These are phyloP conservation scores for Andrena marginata DNA, from an alignment of 2,888 invertebrate genomes.

Conservation along the genomic window DNA sequence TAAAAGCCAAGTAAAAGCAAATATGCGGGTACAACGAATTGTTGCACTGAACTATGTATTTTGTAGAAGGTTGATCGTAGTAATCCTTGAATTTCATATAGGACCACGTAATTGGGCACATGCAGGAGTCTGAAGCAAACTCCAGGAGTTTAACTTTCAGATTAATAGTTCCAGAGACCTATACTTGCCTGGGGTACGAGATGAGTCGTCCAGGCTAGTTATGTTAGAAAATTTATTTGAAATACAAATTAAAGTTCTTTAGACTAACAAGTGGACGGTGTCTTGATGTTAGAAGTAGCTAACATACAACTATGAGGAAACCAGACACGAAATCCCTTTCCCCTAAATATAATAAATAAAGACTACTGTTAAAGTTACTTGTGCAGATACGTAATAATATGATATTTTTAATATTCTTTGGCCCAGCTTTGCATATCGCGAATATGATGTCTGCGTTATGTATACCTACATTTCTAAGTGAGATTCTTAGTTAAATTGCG, in stretches of 20 bases:
- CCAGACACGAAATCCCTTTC: too few species aligned
- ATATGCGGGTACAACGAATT: neutral
- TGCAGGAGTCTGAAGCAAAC: constrained; percentile 40
- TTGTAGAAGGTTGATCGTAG: constrained; percentile 7
- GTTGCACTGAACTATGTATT: constrained; percentile 14
- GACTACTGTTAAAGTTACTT: too few species aligned
- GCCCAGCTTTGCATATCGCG: too few species aligned
- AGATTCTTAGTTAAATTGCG: neutral
- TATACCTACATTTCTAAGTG: neutral
- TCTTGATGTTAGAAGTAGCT: neutral
- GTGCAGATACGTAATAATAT: too few species aligned
- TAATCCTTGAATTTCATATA: constrained; percentile 36
- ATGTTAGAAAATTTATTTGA: constrained; percentile 18
- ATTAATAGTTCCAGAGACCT: constrained; percentile 38
- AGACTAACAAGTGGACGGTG: neutral
- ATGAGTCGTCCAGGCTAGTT: constrained; percentile 29
- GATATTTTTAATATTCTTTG: too few species aligned
- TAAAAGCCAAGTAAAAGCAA: neutral
- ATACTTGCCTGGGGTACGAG: constrained; percentile 16
- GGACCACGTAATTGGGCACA: constrained; percentile 21
- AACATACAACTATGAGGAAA: neutral
- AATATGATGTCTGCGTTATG: too few species aligned
- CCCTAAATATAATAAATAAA: too few species aligned
- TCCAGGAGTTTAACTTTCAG: constrained; percentile 37
- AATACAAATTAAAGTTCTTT: constrained; percentile 10